These are phyloP conservation scores for Ormyrus rosae DNA, from an alignment of 2,888 invertebrate genomes.

Conservation along the genomic window DNA sequence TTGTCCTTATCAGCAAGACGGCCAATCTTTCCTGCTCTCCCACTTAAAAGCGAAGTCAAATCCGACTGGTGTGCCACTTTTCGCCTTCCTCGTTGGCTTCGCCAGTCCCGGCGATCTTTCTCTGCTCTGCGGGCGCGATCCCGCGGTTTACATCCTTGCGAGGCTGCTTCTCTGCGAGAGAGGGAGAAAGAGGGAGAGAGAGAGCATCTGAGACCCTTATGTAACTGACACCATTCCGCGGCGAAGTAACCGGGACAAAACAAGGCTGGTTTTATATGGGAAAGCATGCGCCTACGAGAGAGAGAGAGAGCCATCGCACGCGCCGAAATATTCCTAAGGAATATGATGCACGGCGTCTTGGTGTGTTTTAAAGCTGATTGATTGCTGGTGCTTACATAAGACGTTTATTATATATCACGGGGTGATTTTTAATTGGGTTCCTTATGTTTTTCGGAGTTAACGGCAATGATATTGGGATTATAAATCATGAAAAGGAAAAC, in stretches of 20 bases:
- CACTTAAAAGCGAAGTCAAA: neutral
- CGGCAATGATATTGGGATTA: no score
- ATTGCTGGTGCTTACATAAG: no score
- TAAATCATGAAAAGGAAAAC: no score
- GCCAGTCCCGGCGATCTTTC: constrained; percentile 47
- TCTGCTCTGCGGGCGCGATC: constrained; percentile 17
- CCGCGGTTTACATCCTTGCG: constrained; percentile 5
- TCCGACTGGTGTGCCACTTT: constrained; percentile 54
- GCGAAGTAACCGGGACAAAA: constrained; percentile 71
- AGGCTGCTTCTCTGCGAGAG: neutral
- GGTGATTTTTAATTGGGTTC: neutral
- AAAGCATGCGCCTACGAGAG: constrained; percentile 20
- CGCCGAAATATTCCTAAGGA: no score
- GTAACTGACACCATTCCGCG: constrained; percentile 73
- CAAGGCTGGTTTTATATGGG: constrained; percentile 62
- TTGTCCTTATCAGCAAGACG: constrained; percentile 40
- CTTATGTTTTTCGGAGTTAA: no score
- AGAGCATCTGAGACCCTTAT: constrained; percentile 68
- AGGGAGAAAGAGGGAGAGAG: constrained; percentile 36
- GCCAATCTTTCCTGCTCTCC: neutral
- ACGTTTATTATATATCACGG: neutral
- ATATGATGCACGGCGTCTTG: no score
- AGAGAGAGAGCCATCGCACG: neutral
- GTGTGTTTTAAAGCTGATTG: no score
- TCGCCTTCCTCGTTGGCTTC: constrained; percentile 61